Base-by-base conservation (phyloP, 2,113 vertebrate species). In the Crotalus viridis region DNA sequence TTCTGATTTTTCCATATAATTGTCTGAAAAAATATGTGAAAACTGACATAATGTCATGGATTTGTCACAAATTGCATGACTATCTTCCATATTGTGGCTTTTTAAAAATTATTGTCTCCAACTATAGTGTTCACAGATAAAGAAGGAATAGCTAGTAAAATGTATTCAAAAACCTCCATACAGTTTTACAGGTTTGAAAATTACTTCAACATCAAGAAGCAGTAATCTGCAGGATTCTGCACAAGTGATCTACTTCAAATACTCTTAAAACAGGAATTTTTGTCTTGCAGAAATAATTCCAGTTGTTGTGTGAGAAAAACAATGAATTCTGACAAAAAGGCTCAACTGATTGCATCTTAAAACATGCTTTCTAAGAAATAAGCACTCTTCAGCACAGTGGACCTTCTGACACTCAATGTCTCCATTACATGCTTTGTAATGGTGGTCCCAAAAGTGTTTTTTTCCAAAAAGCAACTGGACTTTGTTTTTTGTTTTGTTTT, bases 101-200 rank as follows among this genome's bases (percentile, higher is more conserved):
- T 94, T 89, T 1, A 81, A 81, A 69, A 81, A 81, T n/a, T 69
- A 59, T 9, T 95, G 69, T 88, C 15, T 46, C 92, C 0, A 90
- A 17, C 15, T 91, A 95, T 57, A 57, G 51, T 64, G 74, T 2
- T 0, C 0, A 87, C 87, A 52, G 74, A 89, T 54, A 46, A 5
- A 91, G 94, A 24, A 43, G 5, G 13, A 24, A 21, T 64, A 7
- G 88, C 15, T 86, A 92, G 90, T 15, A 94, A 95, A 57, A 93
- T 0, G 61, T 87, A 89, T 85, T 89, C 10, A 5, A 86, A 0
- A 3, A 87, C 93, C 89, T 94, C 19, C 81, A 93, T 91, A 88
- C 74, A 88, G 33, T 88, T 85, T 5, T 81, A 81, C 39, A 81
- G 15, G 33, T 81, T 8, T 81, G 51, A 93, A 8, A 13, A 89